Percentiles rank a stretch among this genome's conserved stretches.
phyloP scores from a whole-genome alignment of 2,113 vertebrate species.

The Chaenocephalus aceratus region DNA sequence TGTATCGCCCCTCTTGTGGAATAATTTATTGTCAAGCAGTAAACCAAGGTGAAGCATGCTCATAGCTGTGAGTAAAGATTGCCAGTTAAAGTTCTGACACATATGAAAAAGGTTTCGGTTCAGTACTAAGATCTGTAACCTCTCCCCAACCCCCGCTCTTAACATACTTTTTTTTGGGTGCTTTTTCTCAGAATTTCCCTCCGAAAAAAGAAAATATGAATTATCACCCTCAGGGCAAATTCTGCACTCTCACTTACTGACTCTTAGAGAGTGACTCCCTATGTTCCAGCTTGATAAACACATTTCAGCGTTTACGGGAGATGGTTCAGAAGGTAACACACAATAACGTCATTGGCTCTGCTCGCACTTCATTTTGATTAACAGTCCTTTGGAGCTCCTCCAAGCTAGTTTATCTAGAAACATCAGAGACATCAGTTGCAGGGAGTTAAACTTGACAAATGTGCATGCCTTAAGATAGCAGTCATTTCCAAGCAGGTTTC shows the following conservation, averaged over 20 bases:
- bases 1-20: conserved; percentile 64
- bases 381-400: conserved; percentile 69
- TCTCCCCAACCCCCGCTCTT: conserved; percentile 11
- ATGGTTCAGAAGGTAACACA: conserved; percentile 59
- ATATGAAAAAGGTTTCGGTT: conserved; percentile 45
- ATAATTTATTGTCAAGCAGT: conserved; percentile 68
- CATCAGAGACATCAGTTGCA: conserved; percentile 70
- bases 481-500: conserved; percentile 64
- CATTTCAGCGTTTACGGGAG: conserved; percentile 48
- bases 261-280: conserved; percentile 56
- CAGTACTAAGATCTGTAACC: conserved; percentile 40
- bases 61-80: conserved; percentile 62
- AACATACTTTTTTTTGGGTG: conserved; percentile 19
- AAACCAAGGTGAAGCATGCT: conserved; percentile 66
- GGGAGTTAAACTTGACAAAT: conserved; percentile 75
- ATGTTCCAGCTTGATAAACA: conserved; percentile 67
- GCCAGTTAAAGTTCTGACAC: conserved; percentile 66
- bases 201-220: conserved; percentile 60
- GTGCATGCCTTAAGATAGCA: conserved; percentile 58
- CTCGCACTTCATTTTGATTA: conserved; percentile 71
- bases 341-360: conserved; percentile 59
- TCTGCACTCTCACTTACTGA: conserved; percentile 56
- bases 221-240: conserved; percentile 63
- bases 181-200: conserved; percentile 41
- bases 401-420: conserved; percentile 74